Evolutionary conservation across 2,113 vertebrate species (phyloP).

Genomic region (Tamias sibiricus): DNA sequence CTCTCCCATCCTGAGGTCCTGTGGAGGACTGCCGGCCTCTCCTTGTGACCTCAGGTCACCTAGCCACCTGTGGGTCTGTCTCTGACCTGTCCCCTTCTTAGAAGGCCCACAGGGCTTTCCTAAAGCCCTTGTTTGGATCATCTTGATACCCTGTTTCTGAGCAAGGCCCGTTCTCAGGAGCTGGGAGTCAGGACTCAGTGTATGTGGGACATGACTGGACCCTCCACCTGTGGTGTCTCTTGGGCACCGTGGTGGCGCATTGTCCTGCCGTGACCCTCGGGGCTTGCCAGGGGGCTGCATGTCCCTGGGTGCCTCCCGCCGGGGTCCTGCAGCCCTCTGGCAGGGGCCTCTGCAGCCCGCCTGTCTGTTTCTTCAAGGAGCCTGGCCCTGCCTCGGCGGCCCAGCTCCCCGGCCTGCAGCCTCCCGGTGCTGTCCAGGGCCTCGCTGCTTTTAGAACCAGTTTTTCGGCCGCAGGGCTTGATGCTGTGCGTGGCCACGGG

Average conservation of each 20-base stretch:
- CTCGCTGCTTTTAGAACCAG: too few species aligned
- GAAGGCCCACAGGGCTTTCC: neutral
- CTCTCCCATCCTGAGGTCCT: neutral
- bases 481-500: neutral
- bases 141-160: neutral
- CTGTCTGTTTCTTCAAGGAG: neutral
- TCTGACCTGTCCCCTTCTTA: neutral
- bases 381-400: too few species aligned
- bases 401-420: too few species aligned
- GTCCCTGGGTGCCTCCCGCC: too few species aligned
- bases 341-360: too few species aligned
- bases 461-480: too few species aligned
- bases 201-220: neutral
- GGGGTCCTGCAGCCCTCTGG: too few species aligned
- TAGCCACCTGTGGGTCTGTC: too few species aligned
- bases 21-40: neutral
- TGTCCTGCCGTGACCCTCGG: too few species aligned
- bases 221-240: neutral
- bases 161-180: fast-evolving
- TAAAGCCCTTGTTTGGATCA: neutral
- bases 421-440: neutral
- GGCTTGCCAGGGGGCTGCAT: too few species aligned
- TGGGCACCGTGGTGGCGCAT: too few species aligned
- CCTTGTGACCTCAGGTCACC: neutral
- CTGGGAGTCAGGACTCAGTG: fast-evolving